Conservation (phyloP, 2,888 invertebrate species). For the Beris chalybata region DNA sequence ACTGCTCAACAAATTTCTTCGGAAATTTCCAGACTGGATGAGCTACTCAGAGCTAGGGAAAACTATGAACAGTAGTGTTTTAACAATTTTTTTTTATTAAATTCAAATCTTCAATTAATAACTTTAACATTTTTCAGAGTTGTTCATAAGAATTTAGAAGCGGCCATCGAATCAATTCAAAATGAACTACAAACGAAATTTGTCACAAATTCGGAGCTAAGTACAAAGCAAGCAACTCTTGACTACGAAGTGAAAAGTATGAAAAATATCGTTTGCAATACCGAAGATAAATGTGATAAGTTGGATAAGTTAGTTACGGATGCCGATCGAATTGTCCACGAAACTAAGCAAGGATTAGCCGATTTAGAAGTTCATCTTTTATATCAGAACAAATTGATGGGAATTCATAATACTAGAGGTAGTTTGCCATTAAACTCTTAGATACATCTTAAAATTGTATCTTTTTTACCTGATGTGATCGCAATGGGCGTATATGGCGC, state of each 20-base stretch:
- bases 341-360: slow-evolving; percentile 57
- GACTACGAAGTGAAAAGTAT: slow-evolving; percentile 59
- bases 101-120: no score
- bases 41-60: slow-evolving; percentile 23
- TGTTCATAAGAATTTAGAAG: slow-evolving; percentile 8
- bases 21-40: slow-evolving; percentile 30
- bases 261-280: slow-evolving; percentile 59
- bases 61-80: slow-evolving; percentile 15
- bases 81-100: no score
- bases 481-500: neutral
- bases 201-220: slow-evolving; percentile 50
- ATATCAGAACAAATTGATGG: slow-evolving; percentile 50
- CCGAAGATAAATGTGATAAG: slow-evolving; percentile 59
- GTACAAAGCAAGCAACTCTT: slow-evolving; percentile 56
- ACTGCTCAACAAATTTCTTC: slow-evolving; percentile 15
- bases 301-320: slow-evolving; percentile 55
- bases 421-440: neutral
- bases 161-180: slow-evolving; percentile 19
- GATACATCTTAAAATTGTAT: neutral
- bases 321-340: slow-evolving; percentile 54
- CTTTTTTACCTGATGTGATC: neutral
- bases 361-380: slow-evolving; percentile 56
- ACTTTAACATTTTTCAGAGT: neutral
- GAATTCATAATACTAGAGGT: slow-evolving; percentile 53
- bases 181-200: slow-evolving; percentile 49